Evolutionary conservation across 2,888 invertebrate genomes (phyloP), one percentile per base, ranked within the genome.

Genomic region (Caenorhabditis virilis): DNA sequence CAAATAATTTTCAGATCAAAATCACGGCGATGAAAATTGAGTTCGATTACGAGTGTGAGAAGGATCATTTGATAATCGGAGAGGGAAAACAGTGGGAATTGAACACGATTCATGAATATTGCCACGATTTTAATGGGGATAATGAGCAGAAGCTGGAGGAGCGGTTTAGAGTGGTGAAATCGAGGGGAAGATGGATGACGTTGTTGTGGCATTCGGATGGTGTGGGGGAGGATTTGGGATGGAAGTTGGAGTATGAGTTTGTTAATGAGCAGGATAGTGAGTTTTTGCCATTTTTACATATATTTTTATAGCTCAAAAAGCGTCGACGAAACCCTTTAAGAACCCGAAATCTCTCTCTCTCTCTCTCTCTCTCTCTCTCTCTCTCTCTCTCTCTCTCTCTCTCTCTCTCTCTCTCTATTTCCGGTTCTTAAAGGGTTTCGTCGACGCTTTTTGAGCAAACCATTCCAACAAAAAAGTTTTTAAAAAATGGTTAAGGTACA

Each of bases 161-260:
- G 30, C 30, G 66, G 7, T 61, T 66, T 46, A 66, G 52, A 26
- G 49, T 13, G 16, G 49, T 56, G 9, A 42, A 18, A 11, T 45
- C 42, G 16, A 50, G 55, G 35, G 59, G 63, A 35, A 52, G 69
- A 41, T 65, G 54, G 23, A 18, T 73, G 47, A 68, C 69, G 0
- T 41, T 81, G 16, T 25, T 54, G 15, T 81, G 78, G 73, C 41
- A 53, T 7, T 69, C 78, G 1, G 71, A 81, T 50, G 39, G 30
- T 11, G 47, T 56, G 11, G 55, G 53, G 25, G 62, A 70, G 27
- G 20, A 35, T 2, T 42, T 33, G 7, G 80, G 80, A 57, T 80
- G 76, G 71, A 61, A 66, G 38, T 25, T 78, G 23, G 66, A 69
- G 18, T 79, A 74, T 30, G 75, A 76, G 36, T 79, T 79, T 60